Conservation (phyloP, 2,113 vertebrate species). For the Orcinus orca region DNA sequence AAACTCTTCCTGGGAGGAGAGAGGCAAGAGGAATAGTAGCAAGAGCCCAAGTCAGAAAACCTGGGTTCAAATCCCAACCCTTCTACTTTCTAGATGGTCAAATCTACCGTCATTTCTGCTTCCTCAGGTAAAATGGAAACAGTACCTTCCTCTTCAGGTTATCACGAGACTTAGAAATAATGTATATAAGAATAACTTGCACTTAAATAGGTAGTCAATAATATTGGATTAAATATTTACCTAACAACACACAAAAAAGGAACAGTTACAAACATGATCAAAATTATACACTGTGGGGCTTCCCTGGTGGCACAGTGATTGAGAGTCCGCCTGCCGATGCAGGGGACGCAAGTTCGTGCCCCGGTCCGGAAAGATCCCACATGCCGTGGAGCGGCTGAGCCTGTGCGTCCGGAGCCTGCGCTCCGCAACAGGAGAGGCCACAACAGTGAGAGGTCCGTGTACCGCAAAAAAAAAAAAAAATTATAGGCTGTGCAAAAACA, state of each 20-base stretch:
- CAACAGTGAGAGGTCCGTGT: too few relatives aligned
- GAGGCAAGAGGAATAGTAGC: neutral
- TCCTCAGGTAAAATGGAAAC: neutral
- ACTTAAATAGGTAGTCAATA: neutral
- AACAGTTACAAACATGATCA: conserved; percentile 13
- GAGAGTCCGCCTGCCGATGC: too few relatives aligned
- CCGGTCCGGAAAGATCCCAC: too few relatives aligned
- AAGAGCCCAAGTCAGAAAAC: neutral
- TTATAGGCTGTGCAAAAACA: neutral
- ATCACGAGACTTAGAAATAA: neutral
- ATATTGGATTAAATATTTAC: conserved; percentile 15
- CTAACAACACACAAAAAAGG: neutral
- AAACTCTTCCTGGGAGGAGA: neutral
- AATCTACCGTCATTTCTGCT: neutral
- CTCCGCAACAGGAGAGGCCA: too few relatives aligned
- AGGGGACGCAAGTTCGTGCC: too few relatives aligned
- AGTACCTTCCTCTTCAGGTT: neutral
- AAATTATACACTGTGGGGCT: neutral
- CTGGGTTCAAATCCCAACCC: neutral
- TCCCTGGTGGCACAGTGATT: too few relatives aligned
- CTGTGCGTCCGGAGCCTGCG: too few relatives aligned
- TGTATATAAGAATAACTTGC: neutral
- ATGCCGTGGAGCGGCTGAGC: too few relatives aligned
- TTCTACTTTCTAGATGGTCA: neutral
- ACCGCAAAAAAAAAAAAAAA: neutral